Evolutionary conservation across 2,888 invertebrate species (phyloP).

Genomic region (Nesidiocoris tenuis): DNA sequence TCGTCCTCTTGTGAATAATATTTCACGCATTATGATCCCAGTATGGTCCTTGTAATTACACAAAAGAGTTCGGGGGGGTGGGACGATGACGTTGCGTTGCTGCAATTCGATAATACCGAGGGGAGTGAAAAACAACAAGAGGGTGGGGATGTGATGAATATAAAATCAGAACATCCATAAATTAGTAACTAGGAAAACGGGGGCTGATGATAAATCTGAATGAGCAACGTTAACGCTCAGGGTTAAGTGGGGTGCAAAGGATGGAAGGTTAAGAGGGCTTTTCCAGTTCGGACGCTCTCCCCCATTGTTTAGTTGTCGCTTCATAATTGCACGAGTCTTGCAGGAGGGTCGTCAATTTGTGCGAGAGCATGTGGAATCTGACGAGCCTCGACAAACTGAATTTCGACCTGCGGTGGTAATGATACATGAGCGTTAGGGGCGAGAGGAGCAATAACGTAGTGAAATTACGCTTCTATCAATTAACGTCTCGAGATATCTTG

Average conservation of each 20-base stretch:
- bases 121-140: constrained; percentile 16
- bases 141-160: constrained; percentile 23
- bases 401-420: too few relatives aligned
- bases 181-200: constrained; percentile 38
- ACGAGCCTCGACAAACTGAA: neutral
- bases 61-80: constrained; percentile 19
- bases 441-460: neutral
- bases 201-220: constrained; percentile 18
- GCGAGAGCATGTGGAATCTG: neutral
- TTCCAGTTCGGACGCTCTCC: neutral
- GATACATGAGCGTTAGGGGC: too few relatives aligned
- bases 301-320: neutral
- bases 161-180: constrained; percentile 36
- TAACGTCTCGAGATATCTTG: too few relatives aligned
- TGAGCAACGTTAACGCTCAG: neutral
- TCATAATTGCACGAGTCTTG: neutral
- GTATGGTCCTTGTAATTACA: constrained; percentile 30
- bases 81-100: constrained; percentile 5
- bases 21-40: constrained; percentile 37
- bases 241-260: neutral
- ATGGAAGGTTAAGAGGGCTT: neutral
- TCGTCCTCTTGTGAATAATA: constrained; percentile 1
- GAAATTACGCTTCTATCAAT: neutral
- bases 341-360: too few relatives aligned
- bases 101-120: neutral